Evolutionary conservation across 2,888 invertebrate genomes (phyloP).

Genomic region (Amblyjoppa fuscipennis): DNA sequence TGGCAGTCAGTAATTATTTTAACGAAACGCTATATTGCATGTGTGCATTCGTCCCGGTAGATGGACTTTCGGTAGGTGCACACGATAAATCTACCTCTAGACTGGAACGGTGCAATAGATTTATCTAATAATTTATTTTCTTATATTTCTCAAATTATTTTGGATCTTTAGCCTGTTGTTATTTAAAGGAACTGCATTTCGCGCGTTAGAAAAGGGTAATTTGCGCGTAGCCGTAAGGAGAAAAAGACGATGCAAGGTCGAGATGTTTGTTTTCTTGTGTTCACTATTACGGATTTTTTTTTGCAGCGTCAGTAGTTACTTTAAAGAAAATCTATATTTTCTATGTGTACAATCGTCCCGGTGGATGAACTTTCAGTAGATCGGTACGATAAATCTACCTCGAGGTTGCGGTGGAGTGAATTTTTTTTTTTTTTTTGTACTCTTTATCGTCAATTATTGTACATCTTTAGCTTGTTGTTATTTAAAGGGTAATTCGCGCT

Average conservation of each 20-base stretch:
- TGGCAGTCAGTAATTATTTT: neutral
- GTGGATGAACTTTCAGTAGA: too few relatives aligned
- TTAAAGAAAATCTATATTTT: too few relatives aligned
- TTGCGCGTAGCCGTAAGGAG: slow-evolving; percentile 43
- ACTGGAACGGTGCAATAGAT: too few relatives aligned
- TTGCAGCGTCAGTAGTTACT: too few relatives aligned
- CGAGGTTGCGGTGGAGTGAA: too few relatives aligned
- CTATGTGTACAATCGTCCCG: too few relatives aligned
- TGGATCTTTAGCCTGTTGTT: slow-evolving; percentile 48
- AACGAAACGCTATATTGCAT: neutral
- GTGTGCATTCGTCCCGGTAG: too few relatives aligned
- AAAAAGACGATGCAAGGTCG: neutral
- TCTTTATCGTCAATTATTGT: slow-evolving; percentile 20
- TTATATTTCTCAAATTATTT: slow-evolving; percentile 13
- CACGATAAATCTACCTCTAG: too few relatives aligned
- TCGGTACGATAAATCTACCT: too few relatives aligned
- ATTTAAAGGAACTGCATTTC: slow-evolving; percentile 43
- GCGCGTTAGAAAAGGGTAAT: slow-evolving; percentile 27
- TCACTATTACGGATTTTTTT: too few relatives aligned
- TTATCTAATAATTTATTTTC: neutral
- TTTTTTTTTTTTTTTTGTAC: neutral
- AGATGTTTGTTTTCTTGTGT: too few relatives aligned
- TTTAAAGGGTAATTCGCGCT: slow-evolving; percentile 48
- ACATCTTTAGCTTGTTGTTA: slow-evolving; percentile 51
- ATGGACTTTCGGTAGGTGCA: too few relatives aligned